Base-by-base conservation (phyloP, 1,140 invertebrate species). In the Macrobrachium rosenbergii region DNA sequence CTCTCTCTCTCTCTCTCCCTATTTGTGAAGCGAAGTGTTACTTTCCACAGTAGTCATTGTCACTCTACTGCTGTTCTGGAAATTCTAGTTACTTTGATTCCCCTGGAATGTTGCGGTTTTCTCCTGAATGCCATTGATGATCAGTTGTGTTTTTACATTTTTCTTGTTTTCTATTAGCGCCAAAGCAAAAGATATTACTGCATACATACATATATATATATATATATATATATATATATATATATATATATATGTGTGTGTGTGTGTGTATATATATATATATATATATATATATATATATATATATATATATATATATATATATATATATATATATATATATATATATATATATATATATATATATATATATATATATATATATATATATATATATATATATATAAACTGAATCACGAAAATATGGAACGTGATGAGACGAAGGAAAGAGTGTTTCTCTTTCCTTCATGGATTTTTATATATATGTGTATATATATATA, bases 331-430 rank as follows among this genome's bases (percentile, higher is more conserved):
- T 76, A 45, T 76, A 76, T 76, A 76, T 76, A 76, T 76, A 76
- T 76, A 45, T 76, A 76, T 76, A 76, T 76, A 76, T 76, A 76
- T 76, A 28, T 45, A 76, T 76, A 76, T 76, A 76, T 76, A 76
- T 76, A 76, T 76, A 76, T 76, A 76, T 76, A 76, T 76, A 76
- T 76, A 76, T 76, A 76, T 76, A 76, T 76, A 76, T 76, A 76
- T 76, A 76, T 76, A 76, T n/a, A n/a, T n/a, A n/a, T n/a, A n/a
- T n/a, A n/a, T n/a, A n/a, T n/a, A n/a, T n/a, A n/a, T n/a, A n/a
- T n/a, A n/a, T n/a, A n/a, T n/a, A n/a, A n/a, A n/a, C n/a, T n/a
- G n/a, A n/a, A n/a, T n/a, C n/a, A n/a, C n/a, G n/a, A n/a, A n/a
- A n/a, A n/a, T n/a, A n/a, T n/a, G n/a, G n/a, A n/a, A n/a, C n/a